Conservation (phyloP, 2,888 invertebrate genomes). For the Volucella bombylans region DNA sequence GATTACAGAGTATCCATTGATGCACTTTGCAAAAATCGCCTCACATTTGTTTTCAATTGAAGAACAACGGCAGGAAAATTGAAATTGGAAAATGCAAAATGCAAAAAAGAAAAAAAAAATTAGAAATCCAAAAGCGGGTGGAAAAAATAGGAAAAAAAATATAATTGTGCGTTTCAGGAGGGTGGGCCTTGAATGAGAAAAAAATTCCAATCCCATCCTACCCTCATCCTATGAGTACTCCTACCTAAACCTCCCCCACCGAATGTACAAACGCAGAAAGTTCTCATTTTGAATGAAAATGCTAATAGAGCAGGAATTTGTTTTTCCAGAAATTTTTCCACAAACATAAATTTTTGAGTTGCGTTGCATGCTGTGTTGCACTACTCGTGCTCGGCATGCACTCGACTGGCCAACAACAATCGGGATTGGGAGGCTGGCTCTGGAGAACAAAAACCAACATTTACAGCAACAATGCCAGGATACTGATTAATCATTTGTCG, state of each 20-base stretch:
- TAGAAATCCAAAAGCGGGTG: not conserved
- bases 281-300: slow-evolving; percentile 65
- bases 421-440: slow-evolving; percentile 13
- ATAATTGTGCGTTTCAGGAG: slow-evolving; percentile 41
- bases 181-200: slow-evolving; percentile 5
- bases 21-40: slow-evolving; percentile 63
- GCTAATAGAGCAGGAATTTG: slow-evolving; percentile 68
- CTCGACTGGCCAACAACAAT: slow-evolving; percentile 44
- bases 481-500: slow-evolving; percentile 67
- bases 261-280: slow-evolving; percentile 52
- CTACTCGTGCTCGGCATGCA: slow-evolving; percentile 4
- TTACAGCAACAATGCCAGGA: slow-evolving; percentile 59
- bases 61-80: slow-evolving; percentile 60
- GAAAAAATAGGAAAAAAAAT: slow-evolving; percentile 10
- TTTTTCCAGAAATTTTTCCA: slow-evolving; percentile 66
- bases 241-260: not conserved
- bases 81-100: slow-evolving; percentile 43
- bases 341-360: slow-evolving; percentile 67
- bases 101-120: slow-evolving; percentile 25
- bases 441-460: slow-evolving; percentile 61
- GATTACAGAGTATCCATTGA: slow-evolving; percentile 49
- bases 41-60: slow-evolving; percentile 59
- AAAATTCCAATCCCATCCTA: not conserved
- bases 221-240: not conserved
- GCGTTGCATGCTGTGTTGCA: slow-evolving; percentile 32